phyloP scores from a whole-genome alignment of 1,140 invertebrate species.

The Nylanderia fulva region DNA sequence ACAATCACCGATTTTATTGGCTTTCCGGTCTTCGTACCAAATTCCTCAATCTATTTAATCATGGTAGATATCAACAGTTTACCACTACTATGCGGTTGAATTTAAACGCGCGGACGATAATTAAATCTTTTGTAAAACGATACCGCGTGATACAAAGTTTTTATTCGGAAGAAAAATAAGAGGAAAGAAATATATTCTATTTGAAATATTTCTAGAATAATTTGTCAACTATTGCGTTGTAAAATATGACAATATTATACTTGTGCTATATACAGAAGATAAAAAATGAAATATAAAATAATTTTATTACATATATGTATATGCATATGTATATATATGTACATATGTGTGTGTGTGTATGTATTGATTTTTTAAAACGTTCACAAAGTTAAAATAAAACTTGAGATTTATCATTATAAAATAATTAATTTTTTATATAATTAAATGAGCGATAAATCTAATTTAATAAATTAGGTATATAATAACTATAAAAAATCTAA shows the following conservation, averaged over 20 bases:
- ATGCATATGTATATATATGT: too few relatives aligned
- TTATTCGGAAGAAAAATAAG: neutral
- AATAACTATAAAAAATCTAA: neutral
- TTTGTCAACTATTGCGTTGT: neutral
- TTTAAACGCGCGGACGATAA: slow-evolving; percentile 24
- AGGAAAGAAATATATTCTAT: neutral
- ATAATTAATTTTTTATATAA: neutral
- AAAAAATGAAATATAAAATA: neutral
- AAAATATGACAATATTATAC: neutral
- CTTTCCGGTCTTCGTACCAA: slow-evolving; percentile 80
- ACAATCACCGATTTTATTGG: slow-evolving; percentile 80
- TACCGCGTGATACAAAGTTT: neutral
- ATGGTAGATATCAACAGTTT: slow-evolving; percentile 35
- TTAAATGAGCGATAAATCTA: neutral
- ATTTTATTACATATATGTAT: neutral
- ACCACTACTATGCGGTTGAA: neutral
- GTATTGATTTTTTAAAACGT: neutral
- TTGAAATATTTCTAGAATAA: neutral
- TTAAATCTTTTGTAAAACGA: slow-evolving; percentile 36
- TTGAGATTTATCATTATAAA: neutral
- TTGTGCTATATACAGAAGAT: neutral
- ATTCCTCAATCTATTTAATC: slow-evolving; percentile 78
- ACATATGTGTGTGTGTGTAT: neutral
- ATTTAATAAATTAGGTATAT: slow-evolving; percentile 1
- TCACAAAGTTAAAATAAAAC: neutral